A percentile compares a stretch with the other conserved stretches of the same genome.
Evolutionary conservation across 1,140 invertebrate genomes (phyloP).

Genomic region (Melitaea cinxia): DNA sequence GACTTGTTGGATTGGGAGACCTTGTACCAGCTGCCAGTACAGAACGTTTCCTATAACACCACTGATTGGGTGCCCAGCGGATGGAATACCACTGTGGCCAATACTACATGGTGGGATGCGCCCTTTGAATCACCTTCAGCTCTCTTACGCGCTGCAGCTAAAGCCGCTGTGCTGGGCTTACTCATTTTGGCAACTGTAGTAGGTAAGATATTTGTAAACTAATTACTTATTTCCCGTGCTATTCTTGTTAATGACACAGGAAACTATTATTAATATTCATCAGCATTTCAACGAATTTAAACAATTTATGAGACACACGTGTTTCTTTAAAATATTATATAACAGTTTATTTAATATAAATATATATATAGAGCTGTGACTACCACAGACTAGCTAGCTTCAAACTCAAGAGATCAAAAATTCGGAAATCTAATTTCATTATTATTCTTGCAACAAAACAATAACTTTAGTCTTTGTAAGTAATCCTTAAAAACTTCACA

Average conservation of each 20-base stretch:
- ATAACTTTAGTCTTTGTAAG: too few species aligned
- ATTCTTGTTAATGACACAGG: conserved; percentile 13
- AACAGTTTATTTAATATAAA: not conserved
- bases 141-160: conserved; percentile 69
- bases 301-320: conserved; percentile 7
- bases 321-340: conserved; percentile 6
- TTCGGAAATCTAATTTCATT: too few species aligned
- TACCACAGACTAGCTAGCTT: too few species aligned
- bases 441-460: too few species aligned
- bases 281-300: conserved; percentile 8
- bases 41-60: conserved; percentile 58
- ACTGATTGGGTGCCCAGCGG: conserved; percentile 52
- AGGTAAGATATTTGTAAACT: conserved; percentile 51
- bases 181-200: conserved; percentile 79
- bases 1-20: conserved; percentile 69
- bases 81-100: conserved; percentile 60
- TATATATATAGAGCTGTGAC: conserved; percentile 6
- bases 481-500: too few species aligned
- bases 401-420: too few species aligned
- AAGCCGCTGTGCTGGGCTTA: conserved; percentile 74
- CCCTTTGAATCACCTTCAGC: conserved; percentile 68
- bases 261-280: conserved; percentile 16
- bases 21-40: conserved; percentile 55
- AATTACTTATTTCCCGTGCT: conserved; percentile 9
- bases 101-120: conserved; percentile 66